phyloP scores from a whole-genome alignment of 1,140 invertebrate genomes.

The Drosophila bocki region DNA sequence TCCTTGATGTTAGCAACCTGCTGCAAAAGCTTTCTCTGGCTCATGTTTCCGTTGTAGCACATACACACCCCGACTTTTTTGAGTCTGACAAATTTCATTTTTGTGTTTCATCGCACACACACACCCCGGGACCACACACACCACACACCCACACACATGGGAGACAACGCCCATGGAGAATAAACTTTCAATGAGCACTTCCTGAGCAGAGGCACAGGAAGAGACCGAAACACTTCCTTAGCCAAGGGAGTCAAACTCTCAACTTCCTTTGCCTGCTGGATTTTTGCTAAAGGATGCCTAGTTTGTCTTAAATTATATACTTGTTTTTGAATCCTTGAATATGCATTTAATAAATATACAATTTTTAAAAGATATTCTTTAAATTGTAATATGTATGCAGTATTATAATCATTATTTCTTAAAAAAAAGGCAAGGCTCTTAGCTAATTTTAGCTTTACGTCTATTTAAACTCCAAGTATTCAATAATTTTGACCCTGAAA shows the following conservation, averaged over 20 bases:
- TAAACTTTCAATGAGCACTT: conserved; percentile 21
- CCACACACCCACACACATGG: background rate
- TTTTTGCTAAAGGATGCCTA: background rate
- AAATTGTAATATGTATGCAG: too few species aligned
- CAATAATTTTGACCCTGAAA: too few species aligned
- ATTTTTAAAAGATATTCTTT: too few species aligned
- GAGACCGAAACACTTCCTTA: conserved; percentile 21
- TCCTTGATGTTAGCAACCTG: conserved; percentile 7
- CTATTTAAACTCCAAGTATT: background rate
- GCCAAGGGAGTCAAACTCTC: conserved; percentile 4
- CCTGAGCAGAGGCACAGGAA: conserved; percentile 12
- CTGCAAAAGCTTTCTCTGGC: conserved; percentile 8
- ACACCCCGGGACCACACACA: conserved; percentile 1
- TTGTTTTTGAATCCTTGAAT: background rate
- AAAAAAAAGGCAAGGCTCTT: background rate
- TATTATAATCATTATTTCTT: background rate
- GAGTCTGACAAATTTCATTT: conserved; percentile 17
- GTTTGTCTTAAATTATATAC: background rate
- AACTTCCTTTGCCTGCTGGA: background rate
- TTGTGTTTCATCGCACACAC: conserved; percentile 12
- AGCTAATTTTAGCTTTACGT: background rate
- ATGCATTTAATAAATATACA: background rate
- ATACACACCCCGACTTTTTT: background rate
- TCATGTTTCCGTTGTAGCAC: conserved; percentile 2
- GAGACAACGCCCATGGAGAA: conserved; percentile 13